These are phyloP conservation scores for Ryuthela nishihirai DNA, from an alignment of 2,888 invertebrate species.

Conservation along the genomic window DNA sequence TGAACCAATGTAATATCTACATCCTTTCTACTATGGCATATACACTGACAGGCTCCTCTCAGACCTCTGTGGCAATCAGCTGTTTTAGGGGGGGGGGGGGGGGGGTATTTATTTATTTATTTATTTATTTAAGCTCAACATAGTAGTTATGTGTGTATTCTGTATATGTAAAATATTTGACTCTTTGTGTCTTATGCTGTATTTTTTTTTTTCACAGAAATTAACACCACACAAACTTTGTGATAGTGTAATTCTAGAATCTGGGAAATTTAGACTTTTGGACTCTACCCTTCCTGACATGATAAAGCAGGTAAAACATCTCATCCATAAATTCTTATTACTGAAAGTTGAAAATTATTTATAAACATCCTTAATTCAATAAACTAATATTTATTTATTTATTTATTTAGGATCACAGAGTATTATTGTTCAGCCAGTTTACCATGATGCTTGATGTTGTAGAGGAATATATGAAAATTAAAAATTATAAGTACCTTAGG, in stretches of 20 bases:
- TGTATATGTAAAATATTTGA: not conserved
- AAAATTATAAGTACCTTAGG: slow-evolving; percentile 69
- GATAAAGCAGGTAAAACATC: slow-evolving; percentile 55
- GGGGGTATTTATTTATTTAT: no score
- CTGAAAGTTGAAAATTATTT: not conserved
- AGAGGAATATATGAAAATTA: slow-evolving; percentile 76
- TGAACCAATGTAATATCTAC: no score
- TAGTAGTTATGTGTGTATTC: not conserved
- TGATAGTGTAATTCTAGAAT: slow-evolving; percentile 66
- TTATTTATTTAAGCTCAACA: no score
- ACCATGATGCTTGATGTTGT: slow-evolving; percentile 90
- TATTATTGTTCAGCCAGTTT: slow-evolving; percentile 94
- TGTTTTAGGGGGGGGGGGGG: no score
- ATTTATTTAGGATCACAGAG: slow-evolving; percentile 57
- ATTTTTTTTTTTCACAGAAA: slow-evolving; percentile 13
- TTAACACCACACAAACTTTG: slow-evolving; percentile 42
- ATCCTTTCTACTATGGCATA: no score
- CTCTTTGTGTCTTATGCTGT: not conserved
- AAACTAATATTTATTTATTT: not conserved
- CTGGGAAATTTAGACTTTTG: slow-evolving; percentile 80
- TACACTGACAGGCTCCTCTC: no score
- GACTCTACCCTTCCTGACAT: slow-evolving; percentile 72
- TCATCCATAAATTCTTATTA: not conserved
- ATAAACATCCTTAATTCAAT: not conserved
- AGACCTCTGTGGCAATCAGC: no score